Percentiles rank a stretch among this genome's conserved stretches.
These are phyloP conservation scores for Asarcornis scutulata DNA, from an alignment of 2,113 vertebrate species.

Conservation along the genomic window DNA sequence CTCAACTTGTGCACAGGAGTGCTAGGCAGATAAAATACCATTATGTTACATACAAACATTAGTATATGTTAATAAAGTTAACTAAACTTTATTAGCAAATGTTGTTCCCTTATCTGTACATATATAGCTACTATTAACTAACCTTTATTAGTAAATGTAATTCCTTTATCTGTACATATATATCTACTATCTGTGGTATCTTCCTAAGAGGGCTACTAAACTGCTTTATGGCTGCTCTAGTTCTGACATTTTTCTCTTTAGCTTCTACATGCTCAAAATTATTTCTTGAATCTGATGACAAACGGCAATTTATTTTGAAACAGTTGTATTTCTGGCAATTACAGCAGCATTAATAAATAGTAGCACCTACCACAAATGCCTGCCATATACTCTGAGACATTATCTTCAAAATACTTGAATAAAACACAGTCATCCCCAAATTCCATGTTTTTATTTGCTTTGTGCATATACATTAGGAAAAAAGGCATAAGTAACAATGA, in stretches of 20 bases:
- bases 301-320: not conserved
- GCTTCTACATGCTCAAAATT: not conserved
- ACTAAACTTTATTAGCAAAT: not conserved
- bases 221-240: not conserved
- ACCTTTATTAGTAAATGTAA: not conserved
- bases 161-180: not conserved
- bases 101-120: not conserved
- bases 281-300: not conserved
- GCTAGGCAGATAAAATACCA: not conserved
- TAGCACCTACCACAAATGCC: not conserved
- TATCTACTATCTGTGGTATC: not conserved
- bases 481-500: not conserved
- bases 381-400: not conserved
- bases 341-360: not conserved
- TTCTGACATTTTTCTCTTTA: not conserved
- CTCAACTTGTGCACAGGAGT: not conserved
- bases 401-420: not conserved
- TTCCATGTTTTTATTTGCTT: not conserved
- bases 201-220: not conserved
- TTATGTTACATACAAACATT: accelerated
- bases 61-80: not conserved
- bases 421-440: not conserved
- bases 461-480: not conserved
- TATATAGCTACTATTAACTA: not conserved
- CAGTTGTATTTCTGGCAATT: not conserved